phyloP scores from a whole-genome alignment of 2,113 vertebrate species.

The Scartelaos histophorus region DNA sequence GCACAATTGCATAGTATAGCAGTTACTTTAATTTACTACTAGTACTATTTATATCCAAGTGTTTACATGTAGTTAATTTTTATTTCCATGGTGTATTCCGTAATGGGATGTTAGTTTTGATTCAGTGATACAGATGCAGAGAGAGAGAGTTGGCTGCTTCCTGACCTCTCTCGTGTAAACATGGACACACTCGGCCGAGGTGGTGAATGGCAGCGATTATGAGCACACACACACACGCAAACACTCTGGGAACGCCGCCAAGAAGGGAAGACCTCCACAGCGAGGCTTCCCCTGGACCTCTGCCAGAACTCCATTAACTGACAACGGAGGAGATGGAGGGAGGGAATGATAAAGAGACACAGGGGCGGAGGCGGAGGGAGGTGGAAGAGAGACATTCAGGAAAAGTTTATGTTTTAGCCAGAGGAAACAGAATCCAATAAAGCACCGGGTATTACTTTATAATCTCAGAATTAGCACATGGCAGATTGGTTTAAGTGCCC shows the following conservation, averaged over 20 bases:
- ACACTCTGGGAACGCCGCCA: conserved; percentile 67
- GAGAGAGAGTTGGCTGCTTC: conserved; percentile 74
- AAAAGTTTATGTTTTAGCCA: conserved; percentile 19
- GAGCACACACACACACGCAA: conserved; percentile 48
- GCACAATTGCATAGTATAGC: neutral
- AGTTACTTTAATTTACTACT: no score
- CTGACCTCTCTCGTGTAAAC: conserved; percentile 76
- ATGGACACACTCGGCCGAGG: conserved; percentile 75
- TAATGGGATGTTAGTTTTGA: neutral
- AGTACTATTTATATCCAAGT: no score
- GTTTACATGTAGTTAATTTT: neutral
- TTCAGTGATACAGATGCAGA: conserved; percentile 28
- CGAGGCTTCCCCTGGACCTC: conserved; percentile 70
- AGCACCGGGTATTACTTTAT: conserved; percentile 25
- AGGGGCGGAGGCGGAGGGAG: conserved; percentile 2
- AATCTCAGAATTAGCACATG: conserved; percentile 39
- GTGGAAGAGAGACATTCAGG: conserved; percentile 10
- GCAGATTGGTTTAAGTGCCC: conserved; percentile 21
- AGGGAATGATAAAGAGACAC: conserved; percentile 13
- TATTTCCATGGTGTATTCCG: no score
- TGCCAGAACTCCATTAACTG: conserved; percentile 67
- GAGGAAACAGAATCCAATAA: conserved; percentile 30
- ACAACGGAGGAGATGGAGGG: conserved; percentile 24
- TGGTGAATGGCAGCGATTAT: conserved; percentile 79
- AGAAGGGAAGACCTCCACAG: conserved; percentile 75